Evolutionary conservation across 1,140 invertebrate species (phyloP).

Genomic region (Bombus sylvicola): DNA sequence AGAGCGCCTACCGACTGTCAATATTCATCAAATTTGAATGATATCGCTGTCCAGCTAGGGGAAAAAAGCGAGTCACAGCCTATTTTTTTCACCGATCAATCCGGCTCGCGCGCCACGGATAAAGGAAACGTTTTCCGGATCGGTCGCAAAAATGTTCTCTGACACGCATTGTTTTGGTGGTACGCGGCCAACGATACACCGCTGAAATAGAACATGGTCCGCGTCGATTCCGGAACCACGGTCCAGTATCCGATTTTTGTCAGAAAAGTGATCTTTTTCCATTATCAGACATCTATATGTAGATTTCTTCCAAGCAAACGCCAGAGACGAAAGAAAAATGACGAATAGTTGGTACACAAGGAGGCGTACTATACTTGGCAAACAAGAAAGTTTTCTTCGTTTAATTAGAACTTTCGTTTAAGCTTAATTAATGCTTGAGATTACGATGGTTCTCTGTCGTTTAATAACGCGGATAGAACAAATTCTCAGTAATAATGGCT

Average conservation of each 20-base stretch:
- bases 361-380: no score
- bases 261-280: background rate
- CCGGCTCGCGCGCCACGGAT: background rate
- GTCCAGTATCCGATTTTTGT: background rate
- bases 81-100: background rate
- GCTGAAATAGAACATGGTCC: slow-evolving; percentile 1
- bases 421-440: background rate
- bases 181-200: background rate
- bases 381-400: background rate
- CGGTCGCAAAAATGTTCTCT: slow-evolving; percentile 19
- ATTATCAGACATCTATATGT: background rate
- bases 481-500: background rate
- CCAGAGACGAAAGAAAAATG: background rate
- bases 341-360: background rate
- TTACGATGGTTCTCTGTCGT: background rate
- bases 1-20: background rate
- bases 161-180: slow-evolving; percentile 4
- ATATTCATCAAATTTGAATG: slow-evolving; percentile 6
- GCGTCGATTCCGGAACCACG: background rate
- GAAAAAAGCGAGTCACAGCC: no score
- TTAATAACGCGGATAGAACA: slow-evolving; percentile 7
- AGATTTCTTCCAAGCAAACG: background rate
- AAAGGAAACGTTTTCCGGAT: slow-evolving; percentile 19
- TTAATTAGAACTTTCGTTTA: background rate
- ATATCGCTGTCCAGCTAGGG: background rate